These are phyloP conservation scores for Rhinoraja longicauda DNA, from an alignment of 2,797 vertebrate genomes.

Conservation along the genomic window DNA sequence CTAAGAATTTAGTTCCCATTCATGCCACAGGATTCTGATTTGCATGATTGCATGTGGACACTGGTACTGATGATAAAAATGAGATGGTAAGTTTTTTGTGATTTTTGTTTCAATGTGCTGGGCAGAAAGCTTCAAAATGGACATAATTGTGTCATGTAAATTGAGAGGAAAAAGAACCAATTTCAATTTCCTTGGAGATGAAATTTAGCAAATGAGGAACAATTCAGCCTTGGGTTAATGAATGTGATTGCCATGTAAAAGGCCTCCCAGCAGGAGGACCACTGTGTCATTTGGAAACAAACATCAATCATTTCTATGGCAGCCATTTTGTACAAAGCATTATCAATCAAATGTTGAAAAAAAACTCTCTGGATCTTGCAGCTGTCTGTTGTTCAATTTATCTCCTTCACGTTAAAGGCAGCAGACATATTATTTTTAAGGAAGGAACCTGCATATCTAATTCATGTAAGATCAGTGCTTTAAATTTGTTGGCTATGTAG, in stretches of 20 bases:
- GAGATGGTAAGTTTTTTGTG: neutral
- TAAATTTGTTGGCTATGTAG: slow-evolving; percentile 38
- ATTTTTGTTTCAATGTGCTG: neutral
- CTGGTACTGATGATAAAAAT: neutral
- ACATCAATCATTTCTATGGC: slow-evolving; percentile 72
- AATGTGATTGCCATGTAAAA: slow-evolving; percentile 48
- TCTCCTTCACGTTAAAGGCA: slow-evolving; percentile 60
- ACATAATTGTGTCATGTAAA: neutral
- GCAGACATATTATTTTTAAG: slow-evolving; percentile 57
- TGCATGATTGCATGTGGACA: no score
- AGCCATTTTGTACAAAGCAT: slow-evolving; percentile 54
- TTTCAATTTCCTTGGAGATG: slow-evolving; percentile 43
- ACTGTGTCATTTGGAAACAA: slow-evolving; percentile 50
- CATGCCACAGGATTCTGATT: neutral
- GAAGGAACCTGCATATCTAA: slow-evolving; percentile 52
- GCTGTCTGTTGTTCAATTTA: slow-evolving; percentile 20
- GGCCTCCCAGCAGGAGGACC: slow-evolving; percentile 57
- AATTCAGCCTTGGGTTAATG: slow-evolving; percentile 39
- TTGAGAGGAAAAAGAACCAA: neutral
- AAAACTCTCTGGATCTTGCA: slow-evolving; percentile 26
- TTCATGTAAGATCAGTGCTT: slow-evolving; percentile 43
- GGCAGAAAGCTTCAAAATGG: neutral
- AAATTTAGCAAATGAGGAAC: slow-evolving; percentile 6
- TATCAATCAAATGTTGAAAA: slow-evolving; percentile 53
- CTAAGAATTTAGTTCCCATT: neutral